Evolutionary conservation across 2,113 vertebrate genomes (phyloP).

Genomic region (Cygnus buccinator): DNA sequence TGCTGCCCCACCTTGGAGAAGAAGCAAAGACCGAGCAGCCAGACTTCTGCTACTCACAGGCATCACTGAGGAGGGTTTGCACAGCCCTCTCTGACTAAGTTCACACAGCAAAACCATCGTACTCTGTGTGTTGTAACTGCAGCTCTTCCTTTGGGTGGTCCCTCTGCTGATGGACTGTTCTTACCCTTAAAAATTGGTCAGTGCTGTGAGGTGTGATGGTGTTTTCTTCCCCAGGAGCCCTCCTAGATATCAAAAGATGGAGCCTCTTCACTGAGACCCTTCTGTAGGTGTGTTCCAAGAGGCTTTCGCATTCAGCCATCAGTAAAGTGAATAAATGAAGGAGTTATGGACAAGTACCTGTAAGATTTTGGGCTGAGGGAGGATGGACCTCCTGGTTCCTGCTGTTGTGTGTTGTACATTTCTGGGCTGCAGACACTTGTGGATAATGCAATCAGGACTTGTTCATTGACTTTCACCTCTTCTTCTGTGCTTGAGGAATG

Average conservation of each 20-base stretch:
- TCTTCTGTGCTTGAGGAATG: background rate
- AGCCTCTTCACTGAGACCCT: background rate
- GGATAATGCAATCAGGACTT: rapidly evolving
- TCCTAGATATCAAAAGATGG: background rate
- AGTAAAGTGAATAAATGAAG: background rate
- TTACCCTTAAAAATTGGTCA: background rate
- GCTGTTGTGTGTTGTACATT: too few species aligned
- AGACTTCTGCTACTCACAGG: background rate
- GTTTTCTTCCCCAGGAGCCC: background rate
- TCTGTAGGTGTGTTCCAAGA: background rate
- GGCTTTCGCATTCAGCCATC: background rate
- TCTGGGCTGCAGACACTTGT: background rate
- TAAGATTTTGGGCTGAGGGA: background rate
- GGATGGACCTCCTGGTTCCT: background rate
- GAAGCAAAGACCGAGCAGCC: background rate
- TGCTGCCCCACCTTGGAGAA: background rate
- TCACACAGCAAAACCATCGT: background rate
- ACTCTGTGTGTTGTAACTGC: background rate
- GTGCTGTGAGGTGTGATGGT: background rate
- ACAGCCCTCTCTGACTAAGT: background rate
- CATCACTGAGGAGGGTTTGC: background rate
- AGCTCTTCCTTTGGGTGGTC: background rate
- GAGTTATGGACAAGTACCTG: background rate
- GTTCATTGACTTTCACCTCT: background rate
- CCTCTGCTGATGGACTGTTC: background rate